These are phyloP conservation scores for Leptopilina boulardi DNA, from an alignment of 1,140 invertebrate species.

Conservation along the genomic window DNA sequence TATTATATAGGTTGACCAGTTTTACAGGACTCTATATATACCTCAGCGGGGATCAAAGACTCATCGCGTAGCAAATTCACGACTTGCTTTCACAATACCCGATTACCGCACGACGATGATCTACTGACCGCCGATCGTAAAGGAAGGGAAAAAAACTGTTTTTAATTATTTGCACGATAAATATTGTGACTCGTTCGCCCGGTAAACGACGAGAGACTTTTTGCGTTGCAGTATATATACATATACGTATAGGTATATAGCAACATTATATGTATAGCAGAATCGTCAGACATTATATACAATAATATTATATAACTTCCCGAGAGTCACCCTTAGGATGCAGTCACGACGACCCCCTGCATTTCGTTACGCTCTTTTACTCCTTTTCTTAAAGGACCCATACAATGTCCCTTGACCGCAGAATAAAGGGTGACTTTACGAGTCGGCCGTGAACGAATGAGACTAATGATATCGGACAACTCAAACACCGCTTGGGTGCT, in stretches of 20 bases:
- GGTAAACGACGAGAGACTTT: slow-evolving; percentile 34
- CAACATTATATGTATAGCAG: no score
- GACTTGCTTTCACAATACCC: slow-evolving; percentile 49
- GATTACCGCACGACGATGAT: slow-evolving; percentile 51
- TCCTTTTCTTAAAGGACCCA: slow-evolving; percentile 58
- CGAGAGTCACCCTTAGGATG: slow-evolving; percentile 49
- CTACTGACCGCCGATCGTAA: slow-evolving; percentile 36
- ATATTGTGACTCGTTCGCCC: slow-evolving; percentile 58
- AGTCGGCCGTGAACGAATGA: slow-evolving; percentile 58
- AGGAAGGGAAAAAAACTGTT: slow-evolving; percentile 46
- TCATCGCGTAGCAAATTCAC: slow-evolving; percentile 50
- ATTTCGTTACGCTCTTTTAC: slow-evolving; percentile 61
- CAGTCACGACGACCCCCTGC: slow-evolving; percentile 48
- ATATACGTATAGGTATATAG: no score
- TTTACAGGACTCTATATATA: slow-evolving; percentile 33
- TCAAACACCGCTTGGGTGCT: slow-evolving; percentile 21
- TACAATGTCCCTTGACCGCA: slow-evolving; percentile 60
- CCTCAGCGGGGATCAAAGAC: slow-evolving; percentile 27
- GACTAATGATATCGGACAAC: slow-evolving; percentile 58
- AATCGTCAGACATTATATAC: slow-evolving; percentile 48
- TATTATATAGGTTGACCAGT: slow-evolving; percentile 49
- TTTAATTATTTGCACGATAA: slow-evolving; percentile 60
- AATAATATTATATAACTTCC: neutral
- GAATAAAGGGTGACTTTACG: slow-evolving; percentile 59
- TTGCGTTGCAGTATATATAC: neutral